Percentiles rank a stretch among this genome's conserved stretches.
Conservation (phyloP, 2,113 vertebrate genomes). For the Tenrec ecaudatus region DNA sequence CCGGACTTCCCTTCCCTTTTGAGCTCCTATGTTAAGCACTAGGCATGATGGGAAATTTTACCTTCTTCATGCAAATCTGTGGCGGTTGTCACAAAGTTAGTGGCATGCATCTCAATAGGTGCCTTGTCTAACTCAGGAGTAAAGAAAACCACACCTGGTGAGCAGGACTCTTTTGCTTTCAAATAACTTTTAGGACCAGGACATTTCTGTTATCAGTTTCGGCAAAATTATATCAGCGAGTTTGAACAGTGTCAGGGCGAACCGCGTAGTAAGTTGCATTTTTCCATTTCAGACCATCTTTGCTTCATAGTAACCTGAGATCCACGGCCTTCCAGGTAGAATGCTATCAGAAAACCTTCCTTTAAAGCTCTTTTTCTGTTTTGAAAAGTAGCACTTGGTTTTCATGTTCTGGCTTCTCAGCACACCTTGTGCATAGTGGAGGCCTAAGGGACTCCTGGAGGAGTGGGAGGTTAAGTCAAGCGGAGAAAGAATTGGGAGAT, state of each 20-base stretch:
- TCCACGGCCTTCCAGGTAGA: background rate
- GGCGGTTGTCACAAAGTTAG: background rate
- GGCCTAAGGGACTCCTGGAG: background rate
- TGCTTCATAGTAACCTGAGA: conserved; percentile 22
- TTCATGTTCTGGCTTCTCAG: background rate
- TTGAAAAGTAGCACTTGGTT: background rate
- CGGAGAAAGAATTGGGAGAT: conserved; percentile 31
- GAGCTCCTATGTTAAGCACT: background rate
- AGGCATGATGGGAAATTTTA: conserved; percentile 11
- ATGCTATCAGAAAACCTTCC: conserved; percentile 30
- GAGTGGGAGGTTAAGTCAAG: conserved; percentile 26
- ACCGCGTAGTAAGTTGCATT: background rate
- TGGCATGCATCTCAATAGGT: background rate
- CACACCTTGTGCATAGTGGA: background rate
- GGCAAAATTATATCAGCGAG: background rate
- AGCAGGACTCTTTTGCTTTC: background rate
- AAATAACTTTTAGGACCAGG: background rate
- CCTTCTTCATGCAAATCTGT: conserved; percentile 10
- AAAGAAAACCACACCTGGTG: background rate
- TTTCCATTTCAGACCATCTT: conserved; percentile 1
- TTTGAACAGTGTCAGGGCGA: background rate
- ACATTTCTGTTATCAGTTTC: background rate
- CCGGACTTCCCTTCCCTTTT: conserved; percentile 15
- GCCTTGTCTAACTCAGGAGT: background rate
- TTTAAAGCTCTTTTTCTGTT: background rate